Conservation (phyloP, 1,140 invertebrate species). For the Listronotus oregonensis region DNA sequence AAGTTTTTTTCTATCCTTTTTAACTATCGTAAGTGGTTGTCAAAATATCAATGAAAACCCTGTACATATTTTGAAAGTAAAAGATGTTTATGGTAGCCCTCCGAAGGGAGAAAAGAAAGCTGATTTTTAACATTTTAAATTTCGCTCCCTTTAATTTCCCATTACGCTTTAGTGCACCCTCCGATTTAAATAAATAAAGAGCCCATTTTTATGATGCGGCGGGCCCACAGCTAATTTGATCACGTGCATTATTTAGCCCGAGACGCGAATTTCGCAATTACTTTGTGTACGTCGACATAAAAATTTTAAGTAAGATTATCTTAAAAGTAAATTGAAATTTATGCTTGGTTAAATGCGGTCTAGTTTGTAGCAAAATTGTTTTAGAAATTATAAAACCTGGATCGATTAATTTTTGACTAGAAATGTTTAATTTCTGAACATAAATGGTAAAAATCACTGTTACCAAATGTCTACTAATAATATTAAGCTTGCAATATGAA, state of each 20-base stretch:
- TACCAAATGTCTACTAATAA: too few relatives aligned
- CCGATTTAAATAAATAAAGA: conserved; percentile 38
- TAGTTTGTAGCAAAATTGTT: too few relatives aligned
- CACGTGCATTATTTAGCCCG: conserved; percentile 32
- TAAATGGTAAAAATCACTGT: too few relatives aligned
- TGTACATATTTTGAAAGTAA: neutral
- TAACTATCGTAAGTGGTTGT: too few relatives aligned
- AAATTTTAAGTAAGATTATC: conserved; percentile 27
- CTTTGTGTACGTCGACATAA: conserved; percentile 29
- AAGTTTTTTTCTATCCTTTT: too few relatives aligned
- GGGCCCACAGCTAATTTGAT: conserved; percentile 33
- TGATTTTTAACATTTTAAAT: conserved; percentile 39
- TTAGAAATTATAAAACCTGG: too few relatives aligned
- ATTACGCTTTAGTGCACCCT: conserved; percentile 34
- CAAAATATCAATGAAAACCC: too few relatives aligned
- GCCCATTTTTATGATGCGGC: conserved; percentile 35
- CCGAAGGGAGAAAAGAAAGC: conserved; percentile 31
- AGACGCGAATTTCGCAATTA: conserved; percentile 35
- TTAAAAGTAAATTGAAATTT: conserved; percentile 25
- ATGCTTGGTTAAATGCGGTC: conserved; percentile 1
- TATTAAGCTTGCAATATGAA: too few relatives aligned
- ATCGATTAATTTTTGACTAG: too few relatives aligned
- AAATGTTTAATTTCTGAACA: too few relatives aligned
- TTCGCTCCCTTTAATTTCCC: conserved; percentile 37
- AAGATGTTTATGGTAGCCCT: conserved; percentile 1